A percentile compares a stretch with the other conserved stretches of the same genome.
Conservation (phyloP, 2,888 invertebrate genomes). For the Alloscopus bannaensis region DNA sequence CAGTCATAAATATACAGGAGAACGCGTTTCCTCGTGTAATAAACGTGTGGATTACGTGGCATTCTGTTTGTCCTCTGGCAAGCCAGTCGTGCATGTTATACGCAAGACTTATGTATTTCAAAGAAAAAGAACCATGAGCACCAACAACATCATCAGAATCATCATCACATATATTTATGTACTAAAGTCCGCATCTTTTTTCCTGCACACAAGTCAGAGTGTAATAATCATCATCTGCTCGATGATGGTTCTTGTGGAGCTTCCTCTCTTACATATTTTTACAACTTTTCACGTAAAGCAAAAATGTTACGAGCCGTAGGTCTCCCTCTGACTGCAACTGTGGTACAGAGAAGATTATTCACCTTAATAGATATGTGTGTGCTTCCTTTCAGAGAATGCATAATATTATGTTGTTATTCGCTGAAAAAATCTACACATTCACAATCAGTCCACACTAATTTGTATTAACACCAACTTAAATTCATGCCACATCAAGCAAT, state of each 20-base stretch:
- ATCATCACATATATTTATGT: conserved; percentile 27
- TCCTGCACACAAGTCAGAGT: too few species aligned
- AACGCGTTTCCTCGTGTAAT: background rate
- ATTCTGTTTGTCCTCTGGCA: conserved; percentile 49
- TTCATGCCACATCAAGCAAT: conserved; percentile 65
- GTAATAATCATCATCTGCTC: too few species aligned
- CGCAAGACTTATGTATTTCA: conserved; percentile 13
- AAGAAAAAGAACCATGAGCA: conserved; percentile 10
- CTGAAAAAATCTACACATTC: too few species aligned
- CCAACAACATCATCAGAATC: conserved; percentile 26
- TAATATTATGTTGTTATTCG: conserved; percentile 44
- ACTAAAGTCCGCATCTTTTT: too few species aligned
- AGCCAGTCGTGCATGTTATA: conserved; percentile 19
- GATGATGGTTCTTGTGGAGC: conserved; percentile 7
- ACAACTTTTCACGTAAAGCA: too few species aligned
- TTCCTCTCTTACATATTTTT: conserved; percentile 17
- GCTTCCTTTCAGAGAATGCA: conserved; percentile 26
- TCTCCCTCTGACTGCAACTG: background rate
- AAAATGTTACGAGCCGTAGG: too few species aligned
- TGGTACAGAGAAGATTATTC: background rate
- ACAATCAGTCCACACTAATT: conserved; percentile 38
- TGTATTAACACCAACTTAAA: conserved; percentile 65
- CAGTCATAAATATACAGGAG: background rate
- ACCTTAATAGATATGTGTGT: background rate
- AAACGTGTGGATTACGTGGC: conserved; percentile 22